Conservation (phyloP, 2,113 vertebrate species). For the Osmerus mordax region DNA sequence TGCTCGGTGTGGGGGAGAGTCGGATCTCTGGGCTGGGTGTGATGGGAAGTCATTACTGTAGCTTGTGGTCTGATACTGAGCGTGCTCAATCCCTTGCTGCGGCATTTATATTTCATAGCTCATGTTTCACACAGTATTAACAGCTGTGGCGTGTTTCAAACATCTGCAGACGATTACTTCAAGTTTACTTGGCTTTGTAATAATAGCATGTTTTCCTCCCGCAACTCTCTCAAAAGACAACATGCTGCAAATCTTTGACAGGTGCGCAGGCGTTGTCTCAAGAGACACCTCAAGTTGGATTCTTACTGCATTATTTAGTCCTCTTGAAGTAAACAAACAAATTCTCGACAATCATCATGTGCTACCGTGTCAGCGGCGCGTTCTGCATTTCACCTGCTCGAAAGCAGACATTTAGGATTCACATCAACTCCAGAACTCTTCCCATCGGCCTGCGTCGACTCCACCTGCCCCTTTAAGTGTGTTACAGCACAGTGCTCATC, state of each 20-base stretch:
- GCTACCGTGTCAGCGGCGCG: constrained; percentile 58
- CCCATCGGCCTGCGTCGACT: not conserved
- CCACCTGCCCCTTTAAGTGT: constrained; percentile 48
- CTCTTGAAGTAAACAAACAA: constrained; percentile 72
- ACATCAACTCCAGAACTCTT: constrained; percentile 49
- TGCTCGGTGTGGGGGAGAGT: not conserved
- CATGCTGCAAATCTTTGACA: constrained; percentile 70
- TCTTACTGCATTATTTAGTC: constrained; percentile 78
- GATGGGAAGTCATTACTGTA: constrained; percentile 61
- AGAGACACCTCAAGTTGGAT: constrained; percentile 68
- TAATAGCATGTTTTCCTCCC: constrained; percentile 70
- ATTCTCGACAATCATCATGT: constrained; percentile 59
- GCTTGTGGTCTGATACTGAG: constrained; percentile 64
- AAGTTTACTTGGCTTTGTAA: constrained; percentile 76
- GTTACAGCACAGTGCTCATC: constrained; percentile 47
- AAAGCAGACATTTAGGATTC: constrained; percentile 66
- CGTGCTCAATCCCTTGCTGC: constrained; percentile 66
- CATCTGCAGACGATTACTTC: constrained; percentile 77
- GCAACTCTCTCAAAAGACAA: constrained; percentile 71
- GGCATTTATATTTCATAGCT: constrained; percentile 75
- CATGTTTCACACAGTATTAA: constrained; percentile 75
- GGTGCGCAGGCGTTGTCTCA: constrained; percentile 72
- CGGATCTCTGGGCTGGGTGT: constrained; percentile 60
- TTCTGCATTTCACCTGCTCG: constrained; percentile 54
- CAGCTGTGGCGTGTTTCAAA: constrained; percentile 75